A percentile compares a stretch with the other conserved stretches of the same genome.
phyloP scores from a whole-genome alignment of 2,888 invertebrate genomes.

The Heliconius ismenius region DNA sequence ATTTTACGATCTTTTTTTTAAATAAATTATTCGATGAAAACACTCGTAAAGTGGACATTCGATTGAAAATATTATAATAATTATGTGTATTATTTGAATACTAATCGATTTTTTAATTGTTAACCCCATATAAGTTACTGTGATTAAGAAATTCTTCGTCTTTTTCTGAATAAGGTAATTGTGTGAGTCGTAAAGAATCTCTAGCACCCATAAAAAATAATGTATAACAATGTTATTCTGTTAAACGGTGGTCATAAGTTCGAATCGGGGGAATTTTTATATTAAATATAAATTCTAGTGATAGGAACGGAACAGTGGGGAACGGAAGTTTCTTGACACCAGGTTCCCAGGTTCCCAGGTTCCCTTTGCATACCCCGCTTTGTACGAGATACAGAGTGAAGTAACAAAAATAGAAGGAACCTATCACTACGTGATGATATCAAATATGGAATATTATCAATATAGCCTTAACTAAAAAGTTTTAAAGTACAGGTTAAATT shows the following conservation, averaged over 20 bases:
- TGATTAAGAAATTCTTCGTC: constrained; percentile 23
- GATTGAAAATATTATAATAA: constrained; percentile 41
- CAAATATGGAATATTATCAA: neutral
- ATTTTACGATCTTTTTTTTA: constrained; percentile 67
- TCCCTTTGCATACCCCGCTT: too few species aligned
- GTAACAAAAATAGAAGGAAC: too few species aligned
- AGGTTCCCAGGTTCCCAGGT: too few species aligned
- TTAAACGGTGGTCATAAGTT: neutral
- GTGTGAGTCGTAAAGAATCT: constrained; percentile 15
- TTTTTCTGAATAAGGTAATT: constrained; percentile 3
- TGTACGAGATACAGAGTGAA: neutral
- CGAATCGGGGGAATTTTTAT: neutral
- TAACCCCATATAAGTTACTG: constrained; percentile 24
- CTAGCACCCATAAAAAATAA: neutral
- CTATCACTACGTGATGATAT: too few species aligned
- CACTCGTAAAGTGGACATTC: constrained; percentile 45
- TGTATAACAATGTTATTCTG: neutral
- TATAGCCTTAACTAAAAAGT: neutral
- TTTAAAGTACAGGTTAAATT: neutral
- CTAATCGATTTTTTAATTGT: constrained; percentile 33
- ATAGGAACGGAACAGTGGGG: too few species aligned
- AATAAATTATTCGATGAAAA: constrained; percentile 51
- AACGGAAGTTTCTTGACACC: too few species aligned
- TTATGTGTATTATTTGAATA: constrained; percentile 31
- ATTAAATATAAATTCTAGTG: too few species aligned